These are phyloP conservation scores for Dysmachus trigonus DNA, from an alignment of 2,888 invertebrate genomes.

Conservation along the genomic window DNA sequence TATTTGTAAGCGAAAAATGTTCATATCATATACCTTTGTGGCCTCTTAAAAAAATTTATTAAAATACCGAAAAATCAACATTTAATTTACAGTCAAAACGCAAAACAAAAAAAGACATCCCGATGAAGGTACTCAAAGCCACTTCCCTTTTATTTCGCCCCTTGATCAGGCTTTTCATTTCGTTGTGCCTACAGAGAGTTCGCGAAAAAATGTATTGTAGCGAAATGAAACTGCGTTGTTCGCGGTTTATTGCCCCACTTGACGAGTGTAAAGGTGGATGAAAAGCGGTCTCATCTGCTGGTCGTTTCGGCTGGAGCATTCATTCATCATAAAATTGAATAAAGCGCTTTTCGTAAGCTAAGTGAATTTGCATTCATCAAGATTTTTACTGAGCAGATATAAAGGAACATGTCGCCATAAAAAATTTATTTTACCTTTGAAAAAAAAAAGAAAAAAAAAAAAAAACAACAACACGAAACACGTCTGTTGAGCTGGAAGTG, in stretches of 20 bases:
- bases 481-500: neutral
- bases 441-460: neutral
- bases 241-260: neutral
- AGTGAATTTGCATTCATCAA: neutral
- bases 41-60: neutral
- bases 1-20: neutral
- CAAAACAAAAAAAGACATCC: neutral
- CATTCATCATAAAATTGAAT: neutral
- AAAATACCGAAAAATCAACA: neutral
- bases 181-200: neutral
- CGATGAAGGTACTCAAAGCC: neutral
- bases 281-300: neutral
- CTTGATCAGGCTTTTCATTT: neutral
- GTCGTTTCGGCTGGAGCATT: neutral
- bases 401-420: neutral
- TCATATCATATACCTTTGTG: neutral
- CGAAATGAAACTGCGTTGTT: neutral
- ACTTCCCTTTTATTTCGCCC: neutral
- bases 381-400: neutral
- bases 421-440: neutral
- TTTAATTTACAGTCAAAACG: neutral
- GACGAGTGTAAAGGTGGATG: neutral
- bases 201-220: neutral
- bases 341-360: neutral
- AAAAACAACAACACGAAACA: no score